Evolutionary conservation across 2,888 invertebrate genomes (phyloP).

Genomic region (Cybosia mesomella): DNA sequence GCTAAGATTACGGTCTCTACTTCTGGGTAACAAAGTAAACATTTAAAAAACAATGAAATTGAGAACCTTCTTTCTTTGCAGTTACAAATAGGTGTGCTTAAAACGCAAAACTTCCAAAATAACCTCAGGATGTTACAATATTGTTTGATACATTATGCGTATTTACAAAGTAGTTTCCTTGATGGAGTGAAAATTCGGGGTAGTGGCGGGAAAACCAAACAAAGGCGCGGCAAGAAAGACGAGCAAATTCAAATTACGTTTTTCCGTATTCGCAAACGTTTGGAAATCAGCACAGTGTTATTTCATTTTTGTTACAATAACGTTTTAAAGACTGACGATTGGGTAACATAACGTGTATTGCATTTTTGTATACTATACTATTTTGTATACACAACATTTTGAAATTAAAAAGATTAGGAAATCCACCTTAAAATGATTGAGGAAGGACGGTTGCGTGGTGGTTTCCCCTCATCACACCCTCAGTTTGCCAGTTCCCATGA

Average conservation of each 20-base stretch:
- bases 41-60: no score
- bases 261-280: constrained; percentile 53
- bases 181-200: constrained; percentile 70
- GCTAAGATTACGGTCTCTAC: no score
- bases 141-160: constrained; percentile 41
- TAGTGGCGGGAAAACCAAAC: constrained; percentile 72
- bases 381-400: neutral
- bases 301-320: constrained; percentile 14
- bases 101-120: constrained; percentile 7
- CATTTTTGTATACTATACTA: neutral
- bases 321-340: neutral
- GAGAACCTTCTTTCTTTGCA: neutral
- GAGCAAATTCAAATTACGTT: constrained; percentile 64
- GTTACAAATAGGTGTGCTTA: neutral
- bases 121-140: constrained; percentile 24
- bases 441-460: neutral
- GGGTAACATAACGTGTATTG: neutral
- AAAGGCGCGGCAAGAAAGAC: constrained; percentile 71
- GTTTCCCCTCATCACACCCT: no score
- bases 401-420: neutral
- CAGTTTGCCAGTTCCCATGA: neutral
- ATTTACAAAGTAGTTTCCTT: constrained; percentile 65
- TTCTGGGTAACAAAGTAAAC: no score
- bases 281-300: constrained; percentile 4
- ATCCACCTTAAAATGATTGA: neutral